Evolutionary conservation across 2,888 invertebrate species (phyloP), one percentile per base, ranked within the genome.

Genomic region (Hydrotaea diabolus): DNA sequence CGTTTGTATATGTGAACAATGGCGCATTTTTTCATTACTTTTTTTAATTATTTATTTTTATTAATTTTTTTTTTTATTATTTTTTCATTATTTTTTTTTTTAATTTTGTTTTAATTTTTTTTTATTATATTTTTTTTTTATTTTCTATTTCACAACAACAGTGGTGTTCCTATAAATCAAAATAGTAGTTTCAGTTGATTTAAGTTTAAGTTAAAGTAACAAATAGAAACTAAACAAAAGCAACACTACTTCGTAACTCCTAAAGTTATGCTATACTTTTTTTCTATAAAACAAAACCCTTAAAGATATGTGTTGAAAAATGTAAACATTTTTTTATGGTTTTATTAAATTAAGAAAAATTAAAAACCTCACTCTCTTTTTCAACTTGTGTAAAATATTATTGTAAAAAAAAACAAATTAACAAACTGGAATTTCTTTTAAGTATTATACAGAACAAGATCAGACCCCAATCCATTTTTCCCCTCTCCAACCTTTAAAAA

Each of bases 101-200:
- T 4, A 31, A 4, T 31, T 4, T 31, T 31, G 31, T 31, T 31
- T 31, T 31, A 4, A 31, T 31, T 31, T 31, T 31, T 31, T 31
- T 31, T 31, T 31, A 31, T 4, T 31, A 31, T 31, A 4, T 31
- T 31, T 31, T 4, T 31, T 31, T 4, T 31, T 31, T 31, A 4
- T 31, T 31, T 55, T 36, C 11, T 31, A 11, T 55, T 9, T 39
- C 59, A 49, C 55, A 74, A 82, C 19, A 69, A 80, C 72, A 79
- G 59, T 81, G 79, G 82, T 82, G 85, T 85, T 85, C 85, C 85
- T 85, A 85, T 21, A 73, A 85, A 85, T 82, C 84, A 79, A 85
- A 85, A 82, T 85, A 85, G 49, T 82, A 85, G 49, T 82, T 85
- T 85, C 75, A 82, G 71, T 82, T 85, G 64, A 57, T 76, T 57